Evolutionary conservation across 1,140 invertebrate genomes (phyloP), one percentile per base, ranked within the genome.

Genomic region (Diachasma alloeum): DNA sequence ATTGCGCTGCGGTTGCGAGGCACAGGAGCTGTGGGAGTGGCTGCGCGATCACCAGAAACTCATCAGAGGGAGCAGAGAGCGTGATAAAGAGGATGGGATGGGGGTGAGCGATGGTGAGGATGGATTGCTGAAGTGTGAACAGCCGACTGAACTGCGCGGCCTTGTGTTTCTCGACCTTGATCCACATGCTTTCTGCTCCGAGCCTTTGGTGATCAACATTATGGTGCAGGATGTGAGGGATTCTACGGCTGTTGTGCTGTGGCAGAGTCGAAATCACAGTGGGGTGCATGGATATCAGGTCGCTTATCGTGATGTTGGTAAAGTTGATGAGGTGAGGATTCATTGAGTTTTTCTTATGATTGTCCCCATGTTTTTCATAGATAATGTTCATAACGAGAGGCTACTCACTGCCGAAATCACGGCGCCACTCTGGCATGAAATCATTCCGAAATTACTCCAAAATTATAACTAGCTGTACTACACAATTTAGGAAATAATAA

Each of bases 191-290:
- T 95, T 97, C 83, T 97, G 96, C 84, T 93, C 95, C 73, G 91
- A 93, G 70, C 95, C 95, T 5, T 89, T 96, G 79, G 93, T 97
- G 77, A 90, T 94, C 53, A 94, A 95, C 85, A 90, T 97, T 26
- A 94, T 94, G 73, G 95, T 97, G 78, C 94, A 96, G 88, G 95
- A 97, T 85, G 94, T 97, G 31, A 95, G 96, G 87, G 95, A 95
- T 1, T 95, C 94, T 87, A 95, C 94, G n/a, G 93, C 97, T 37
- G 89, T 96, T 69, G 94, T 97, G 10, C 94, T 95, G 68, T 97
- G 96, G 96, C 94, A 97, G 85, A 95, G 95, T 79, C 92, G 96
- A 80, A 97, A 97, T 90, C 94, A 96, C 87, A 94, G 94, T n/a
- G 94, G 94, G 17, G 91, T 98, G 73, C 93, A 93, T 81, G 96